Percentiles rank a stretch among this genome's conserved stretches.
These are phyloP conservation scores for Botrylloides violaceus DNA, from an alignment of 23 tunicate species.

Conservation along the genomic window DNA sequence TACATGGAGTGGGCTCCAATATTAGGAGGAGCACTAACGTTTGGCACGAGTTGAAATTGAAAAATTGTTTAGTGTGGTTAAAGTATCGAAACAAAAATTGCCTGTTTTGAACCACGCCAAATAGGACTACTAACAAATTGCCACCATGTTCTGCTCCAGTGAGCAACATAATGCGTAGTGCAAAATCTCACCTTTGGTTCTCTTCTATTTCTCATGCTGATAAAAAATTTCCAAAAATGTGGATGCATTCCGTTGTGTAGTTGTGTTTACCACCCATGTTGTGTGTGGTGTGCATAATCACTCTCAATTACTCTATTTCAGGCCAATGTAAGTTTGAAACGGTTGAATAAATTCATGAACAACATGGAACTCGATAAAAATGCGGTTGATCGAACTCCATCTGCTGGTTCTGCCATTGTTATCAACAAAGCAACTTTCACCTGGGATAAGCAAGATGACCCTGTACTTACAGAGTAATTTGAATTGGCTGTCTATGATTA, in stretches of 20 bases:
- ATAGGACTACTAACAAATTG: too few species aligned
- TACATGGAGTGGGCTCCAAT: too few species aligned
- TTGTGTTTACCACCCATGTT: not conserved
- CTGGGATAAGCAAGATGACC: conserved; percentile 58
- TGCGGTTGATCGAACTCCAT: conserved; percentile 33
- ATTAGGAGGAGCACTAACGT: too few species aligned
- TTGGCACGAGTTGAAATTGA: too few species aligned
- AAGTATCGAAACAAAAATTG: too few species aligned
- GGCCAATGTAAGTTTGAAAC: conserved; percentile 88
- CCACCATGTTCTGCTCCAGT: too few species aligned
- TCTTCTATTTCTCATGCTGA: too few species aligned
- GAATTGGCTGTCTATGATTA: not conserved
- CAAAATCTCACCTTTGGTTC: too few species aligned
- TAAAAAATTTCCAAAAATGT: too few species aligned
- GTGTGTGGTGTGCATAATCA: not conserved
- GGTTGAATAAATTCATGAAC: conserved; percentile 63
- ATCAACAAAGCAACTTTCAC: conserved; percentile 50
- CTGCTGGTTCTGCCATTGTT: conserved; percentile 25
- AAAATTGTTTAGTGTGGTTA: too few species aligned
- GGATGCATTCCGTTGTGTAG: not conserved
- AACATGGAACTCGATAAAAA: conserved; percentile 61
- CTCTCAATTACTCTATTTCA: not conserved
- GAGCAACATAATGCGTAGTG: too few species aligned
- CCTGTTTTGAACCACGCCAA: too few species aligned
- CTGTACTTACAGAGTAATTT: conserved; percentile 31